A percentile compares a stretch with the other conserved stretches of the same genome.
phyloP scores from a whole-genome alignment of 2,113 vertebrate genomes.

The cattle (Bos taurus) region ARS-UCD2.0 NC_037340.1:77761501-77762000 shows the following conservation, averaged over 20 bases:
- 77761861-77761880: neutral
- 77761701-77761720: neutral
- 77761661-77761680: accelerated
- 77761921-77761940: accelerated
- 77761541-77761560: neutral
- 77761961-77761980: neutral
- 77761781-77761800: neutral
- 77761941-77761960: neutral
- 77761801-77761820: neutral
- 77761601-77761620: neutral
- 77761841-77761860: neutral
- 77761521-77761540: neutral
- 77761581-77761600: neutral
- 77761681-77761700: neutral
- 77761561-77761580: neutral
- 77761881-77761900: neutral
- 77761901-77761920: neutral
- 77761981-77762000: neutral
- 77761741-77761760: neutral
- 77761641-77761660: accelerated
- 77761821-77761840: neutral
- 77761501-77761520: neutral
- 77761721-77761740: neutral
- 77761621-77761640: neutral
- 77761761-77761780: neutral